Evolutionary conservation across 2,797 vertebrate genomes (phyloP).

Genomic region (Sarcophilus harrisii): DNA sequence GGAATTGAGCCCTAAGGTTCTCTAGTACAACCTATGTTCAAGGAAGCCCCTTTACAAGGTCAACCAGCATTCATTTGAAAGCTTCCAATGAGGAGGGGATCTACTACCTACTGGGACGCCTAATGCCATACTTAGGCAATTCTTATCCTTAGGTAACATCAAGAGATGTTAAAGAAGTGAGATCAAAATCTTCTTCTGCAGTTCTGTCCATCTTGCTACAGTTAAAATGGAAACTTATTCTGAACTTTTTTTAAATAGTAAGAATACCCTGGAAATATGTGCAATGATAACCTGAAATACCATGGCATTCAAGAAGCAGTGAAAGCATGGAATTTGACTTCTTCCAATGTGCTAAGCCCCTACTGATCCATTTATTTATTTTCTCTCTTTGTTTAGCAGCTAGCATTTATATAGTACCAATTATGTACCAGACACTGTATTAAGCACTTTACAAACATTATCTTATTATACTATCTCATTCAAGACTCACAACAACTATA

Average conservation of each 20-base stretch:
- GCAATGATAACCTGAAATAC: background rate
- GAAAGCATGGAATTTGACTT: background rate
- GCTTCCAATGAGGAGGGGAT: background rate
- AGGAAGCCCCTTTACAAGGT: background rate
- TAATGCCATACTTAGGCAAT: background rate
- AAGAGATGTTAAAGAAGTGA: background rate
- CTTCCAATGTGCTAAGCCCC: background rate
- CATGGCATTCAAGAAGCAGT: background rate
- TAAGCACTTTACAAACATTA: background rate
- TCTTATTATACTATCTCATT: background rate
- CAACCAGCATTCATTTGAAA: background rate
- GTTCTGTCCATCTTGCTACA: background rate
- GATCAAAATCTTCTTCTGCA: background rate
- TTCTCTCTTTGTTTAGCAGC: background rate
- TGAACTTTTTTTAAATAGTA: background rate
- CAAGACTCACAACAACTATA: background rate
- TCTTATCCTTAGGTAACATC: background rate
- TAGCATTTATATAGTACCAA: background rate
- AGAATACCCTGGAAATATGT: background rate
- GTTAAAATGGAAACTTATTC: background rate
- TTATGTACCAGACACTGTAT: background rate
- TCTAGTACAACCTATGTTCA: background rate
- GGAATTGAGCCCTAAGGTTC: background rate
- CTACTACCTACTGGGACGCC: background rate
- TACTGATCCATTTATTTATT: background rate